Conservation (phyloP, 1,140 invertebrate genomes). For the Antheraea mylitta region DNA sequence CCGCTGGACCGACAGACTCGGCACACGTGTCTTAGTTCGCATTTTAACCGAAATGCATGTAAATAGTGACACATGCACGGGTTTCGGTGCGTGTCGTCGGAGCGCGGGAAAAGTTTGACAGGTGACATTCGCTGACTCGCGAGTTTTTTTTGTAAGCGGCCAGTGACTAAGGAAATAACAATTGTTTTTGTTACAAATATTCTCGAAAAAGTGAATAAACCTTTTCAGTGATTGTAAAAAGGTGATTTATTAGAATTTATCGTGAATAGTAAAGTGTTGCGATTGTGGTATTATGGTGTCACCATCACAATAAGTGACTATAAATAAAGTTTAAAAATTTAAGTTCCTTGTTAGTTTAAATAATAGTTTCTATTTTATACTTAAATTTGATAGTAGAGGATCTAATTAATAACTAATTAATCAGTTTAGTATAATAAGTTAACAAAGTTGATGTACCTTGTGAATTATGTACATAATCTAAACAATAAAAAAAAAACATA, state of each 20-base stretch:
- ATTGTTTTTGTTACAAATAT: too few species aligned
- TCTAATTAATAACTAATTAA: too few species aligned
- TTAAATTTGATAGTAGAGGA: too few species aligned
- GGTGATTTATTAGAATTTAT: neutral
- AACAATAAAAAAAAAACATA: too few species aligned
- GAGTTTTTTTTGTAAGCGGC: slow-evolving; percentile 17
- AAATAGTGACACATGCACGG: slow-evolving; percentile 35
- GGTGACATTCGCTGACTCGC: slow-evolving; percentile 32
- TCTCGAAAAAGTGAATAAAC: slow-evolving; percentile 19
- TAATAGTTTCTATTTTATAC: too few species aligned
- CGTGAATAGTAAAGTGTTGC: neutral
- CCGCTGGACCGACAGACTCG: slow-evolving; percentile 73
- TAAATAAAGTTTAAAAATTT: neutral
- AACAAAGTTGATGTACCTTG: too few species aligned
- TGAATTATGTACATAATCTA: too few species aligned
- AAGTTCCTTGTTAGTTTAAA: neutral
- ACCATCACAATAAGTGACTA: neutral
- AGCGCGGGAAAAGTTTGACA: slow-evolving; percentile 58
- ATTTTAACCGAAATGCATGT: slow-evolving; percentile 60
- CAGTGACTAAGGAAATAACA: slow-evolving; percentile 19
- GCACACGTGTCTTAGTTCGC: slow-evolving; percentile 55
- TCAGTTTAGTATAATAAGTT: too few species aligned
- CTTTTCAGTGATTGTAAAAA: neutral
- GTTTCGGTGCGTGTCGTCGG: slow-evolving; percentile 34
- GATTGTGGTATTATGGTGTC: neutral